phyloP scores from a whole-genome alignment of 23 tunicate genomes.

The Diplosoma virens region DNA sequence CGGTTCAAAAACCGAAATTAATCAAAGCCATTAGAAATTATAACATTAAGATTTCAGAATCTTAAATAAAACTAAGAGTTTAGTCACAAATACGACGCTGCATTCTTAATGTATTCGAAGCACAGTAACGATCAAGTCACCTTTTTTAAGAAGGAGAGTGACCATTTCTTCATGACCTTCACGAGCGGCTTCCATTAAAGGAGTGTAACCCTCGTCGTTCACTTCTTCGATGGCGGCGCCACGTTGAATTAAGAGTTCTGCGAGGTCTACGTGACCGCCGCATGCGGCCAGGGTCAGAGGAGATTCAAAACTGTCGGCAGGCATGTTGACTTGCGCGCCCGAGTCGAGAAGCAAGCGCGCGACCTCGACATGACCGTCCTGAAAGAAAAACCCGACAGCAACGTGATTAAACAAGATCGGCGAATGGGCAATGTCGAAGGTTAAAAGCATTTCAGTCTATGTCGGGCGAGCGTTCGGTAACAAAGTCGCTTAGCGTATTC shows the following conservation, averaged over 20 bases:
- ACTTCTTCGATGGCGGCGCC: conserved; percentile 96
- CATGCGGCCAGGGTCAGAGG: conserved; percentile 98
- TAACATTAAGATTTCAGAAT: no score
- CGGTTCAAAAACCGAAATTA: no score
- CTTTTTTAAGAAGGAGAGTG: conserved; percentile 64
- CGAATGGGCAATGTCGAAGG: no score
- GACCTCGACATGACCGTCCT: conserved; percentile 99
- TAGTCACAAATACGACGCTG: no score
- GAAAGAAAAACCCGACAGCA: background rate
- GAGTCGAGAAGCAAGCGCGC: conserved; percentile 80
- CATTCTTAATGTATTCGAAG: no score
- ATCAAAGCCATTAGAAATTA: no score
- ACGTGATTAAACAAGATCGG: background rate
- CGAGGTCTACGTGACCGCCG: conserved; percentile 95
- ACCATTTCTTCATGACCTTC: conserved; percentile 97
- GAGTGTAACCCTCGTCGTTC: conserved; percentile 98
- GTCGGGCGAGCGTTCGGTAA: no score
- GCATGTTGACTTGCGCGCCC: conserved; percentile 98
- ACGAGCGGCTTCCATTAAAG: conserved; percentile 85
- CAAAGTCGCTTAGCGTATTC: no score
- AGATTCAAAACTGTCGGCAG: conserved; percentile 95
- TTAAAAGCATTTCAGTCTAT: no score
- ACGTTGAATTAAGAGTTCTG: conserved; percentile 73
- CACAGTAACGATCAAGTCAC: no score
- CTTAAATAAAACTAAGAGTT: no score